Evolutionary conservation across 2,113 vertebrate species (phyloP), one percentile per base, ranked within the genome.

Genomic region (Promerops cafer): DNA sequence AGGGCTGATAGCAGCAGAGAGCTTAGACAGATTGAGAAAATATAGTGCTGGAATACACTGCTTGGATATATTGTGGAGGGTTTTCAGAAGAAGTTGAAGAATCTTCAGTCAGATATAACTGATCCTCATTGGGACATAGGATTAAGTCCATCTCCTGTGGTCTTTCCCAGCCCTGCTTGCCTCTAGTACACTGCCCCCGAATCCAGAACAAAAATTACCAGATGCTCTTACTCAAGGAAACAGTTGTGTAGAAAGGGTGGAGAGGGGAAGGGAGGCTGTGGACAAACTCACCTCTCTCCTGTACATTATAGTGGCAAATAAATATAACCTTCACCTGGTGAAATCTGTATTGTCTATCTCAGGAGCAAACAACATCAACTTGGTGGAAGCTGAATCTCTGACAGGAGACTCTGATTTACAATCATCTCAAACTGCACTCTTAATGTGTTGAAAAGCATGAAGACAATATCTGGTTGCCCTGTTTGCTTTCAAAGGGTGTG

Each of bases 51-150:
- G 57, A 78, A 37, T 64, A 49, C 47, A 17, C 10, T 53, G 13
- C 14, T 87, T 63, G 35, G 33, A 16, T 27, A 7, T 47, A 23
- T 44, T 78, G 16, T 39, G 30, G 9, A 75, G 12, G 7, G 12
- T 33, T 56, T 90, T 57, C 49, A 72, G 61, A 75, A 63, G 5
- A 54, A 7, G 2, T 0, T n/a, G 44, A 60, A 57, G 28, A 76
- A 76, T 49, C 10, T 72, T 87, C 37, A 23, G 16, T 27, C 56
- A 78, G 6, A 15, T 74, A 12, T 39, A 87, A 59, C 10, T 30
- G 23, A 47, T 60, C 19, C 7, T 47, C 0, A 0, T 5, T 83
- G 15, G 3, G 28, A 21, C 44, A 53, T 53, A 44, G 17, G 11
- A 35, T 64, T 68, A 35, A 30, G 11, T 40, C 1, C 18, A 47